phyloP scores from a whole-genome alignment of 35 echinoderm and acorn worm species.

The Ophiothrix spiculata region DNA sequence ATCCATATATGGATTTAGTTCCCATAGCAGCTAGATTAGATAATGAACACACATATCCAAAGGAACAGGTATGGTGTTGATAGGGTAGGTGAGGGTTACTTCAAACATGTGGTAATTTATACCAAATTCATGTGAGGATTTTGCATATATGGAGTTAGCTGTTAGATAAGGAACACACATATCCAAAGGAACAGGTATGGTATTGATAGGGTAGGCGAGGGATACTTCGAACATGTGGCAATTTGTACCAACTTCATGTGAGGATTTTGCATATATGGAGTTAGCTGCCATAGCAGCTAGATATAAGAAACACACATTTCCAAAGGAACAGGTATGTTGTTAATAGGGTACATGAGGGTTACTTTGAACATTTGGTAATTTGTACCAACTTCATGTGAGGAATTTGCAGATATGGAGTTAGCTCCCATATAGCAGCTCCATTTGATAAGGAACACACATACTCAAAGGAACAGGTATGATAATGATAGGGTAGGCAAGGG shows the following conservation, averaged over 20 bases:
- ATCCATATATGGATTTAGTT: slow-evolving; percentile 59
- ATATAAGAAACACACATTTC: slow-evolving; percentile 82
- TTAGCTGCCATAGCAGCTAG: slow-evolving; percentile 8
- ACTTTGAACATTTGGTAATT: too few species aligned
- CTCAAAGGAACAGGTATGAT: slow-evolving; percentile 79
- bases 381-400: too few species aligned
- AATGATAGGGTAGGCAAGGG: too few species aligned
- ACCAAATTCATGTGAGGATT: slow-evolving; percentile 88
- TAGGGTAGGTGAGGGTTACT: too few species aligned
- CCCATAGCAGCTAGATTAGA: slow-evolving; percentile 75
- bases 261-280: slow-evolving; percentile 94
- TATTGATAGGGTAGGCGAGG: too few species aligned
- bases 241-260: slow-evolving; percentile 57
- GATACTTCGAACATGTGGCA: too few species aligned
- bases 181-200: slow-evolving; percentile 82
- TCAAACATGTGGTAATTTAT: too few species aligned
- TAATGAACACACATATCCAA: slow-evolving; percentile 87
- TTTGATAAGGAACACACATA: slow-evolving; percentile 86
- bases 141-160: slow-evolving; percentile 87
- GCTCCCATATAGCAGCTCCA: too few species aligned
- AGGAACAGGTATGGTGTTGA: slow-evolving; percentile 78
- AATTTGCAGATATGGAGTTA: neutral
- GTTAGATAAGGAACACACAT: slow-evolving; percentile 83
- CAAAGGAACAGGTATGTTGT: slow-evolving; percentile 77
- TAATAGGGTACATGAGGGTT: too few species aligned